Conservation (phyloP, 2,797 vertebrate species). For the Prionace glauca region DNA sequence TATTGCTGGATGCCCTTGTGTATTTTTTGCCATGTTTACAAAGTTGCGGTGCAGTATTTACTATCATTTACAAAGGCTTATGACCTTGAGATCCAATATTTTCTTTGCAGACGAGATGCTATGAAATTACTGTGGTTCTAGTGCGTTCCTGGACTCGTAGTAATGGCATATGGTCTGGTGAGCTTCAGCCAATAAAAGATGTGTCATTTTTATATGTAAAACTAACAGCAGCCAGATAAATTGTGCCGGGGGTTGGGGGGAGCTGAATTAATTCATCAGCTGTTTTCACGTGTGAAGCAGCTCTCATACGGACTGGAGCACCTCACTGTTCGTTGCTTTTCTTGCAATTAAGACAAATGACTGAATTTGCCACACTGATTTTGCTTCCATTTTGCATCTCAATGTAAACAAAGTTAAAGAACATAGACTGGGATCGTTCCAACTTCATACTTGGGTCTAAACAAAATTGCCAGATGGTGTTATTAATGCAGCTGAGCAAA, state of each 20-base stretch:
- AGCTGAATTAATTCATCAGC: background rate
- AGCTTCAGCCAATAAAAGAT: constrained; percentile 67
- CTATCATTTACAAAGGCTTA: constrained; percentile 54
- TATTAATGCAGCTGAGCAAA: constrained; percentile 22
- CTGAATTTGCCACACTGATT: background rate
- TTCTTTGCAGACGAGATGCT: background rate
- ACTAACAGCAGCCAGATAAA: constrained; percentile 15
- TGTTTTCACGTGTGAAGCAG: background rate
- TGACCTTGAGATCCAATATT: constrained; percentile 55
- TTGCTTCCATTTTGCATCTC: background rate
- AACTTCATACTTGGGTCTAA: background rate
- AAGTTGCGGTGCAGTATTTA: constrained; percentile 47
- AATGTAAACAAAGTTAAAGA: background rate
- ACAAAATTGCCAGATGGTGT: constrained; percentile 29
- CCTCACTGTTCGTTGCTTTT: background rate
- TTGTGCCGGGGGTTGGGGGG: background rate
- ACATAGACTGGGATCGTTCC: background rate
- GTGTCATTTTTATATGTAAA: constrained; percentile 43
- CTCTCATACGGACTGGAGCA: background rate
- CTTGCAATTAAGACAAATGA: background rate
- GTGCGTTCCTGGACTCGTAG: constrained; percentile 68
- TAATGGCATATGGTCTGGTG: constrained; percentile 68
- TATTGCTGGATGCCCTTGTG: constrained; percentile 43
- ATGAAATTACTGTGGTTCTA: constrained; percentile 60
- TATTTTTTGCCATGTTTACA: constrained; percentile 50